A percentile compares a stretch with the other conserved stretches of the same genome.
Evolutionary conservation across 2,888 invertebrate genomes (phyloP).

Genomic region (Julus scanicus): DNA sequence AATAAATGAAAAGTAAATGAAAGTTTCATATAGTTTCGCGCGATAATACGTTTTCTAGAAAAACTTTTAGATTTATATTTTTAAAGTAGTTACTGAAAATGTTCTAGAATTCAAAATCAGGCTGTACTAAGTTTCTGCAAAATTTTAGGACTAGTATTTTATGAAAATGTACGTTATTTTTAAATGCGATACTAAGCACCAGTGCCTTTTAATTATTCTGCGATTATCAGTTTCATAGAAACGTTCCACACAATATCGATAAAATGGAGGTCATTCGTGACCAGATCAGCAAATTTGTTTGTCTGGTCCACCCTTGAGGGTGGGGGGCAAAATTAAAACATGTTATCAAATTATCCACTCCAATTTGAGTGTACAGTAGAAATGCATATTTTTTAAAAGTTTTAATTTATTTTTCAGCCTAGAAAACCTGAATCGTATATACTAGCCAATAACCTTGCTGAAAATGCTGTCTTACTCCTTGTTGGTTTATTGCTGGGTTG

Average conservation of each 20-base stretch:
- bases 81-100: too few species aligned
- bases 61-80: too few species aligned
- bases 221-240: neutral
- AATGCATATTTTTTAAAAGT: neutral
- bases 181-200: neutral
- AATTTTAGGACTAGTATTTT: neutral
- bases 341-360: conserved; percentile 20
- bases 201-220: neutral
- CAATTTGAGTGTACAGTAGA: neutral
- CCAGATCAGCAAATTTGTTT: neutral
- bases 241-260: neutral
- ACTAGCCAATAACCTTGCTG: neutral
- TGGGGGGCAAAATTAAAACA: neutral
- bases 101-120: too few species aligned
- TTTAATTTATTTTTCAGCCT: neutral
- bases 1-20: too few species aligned
- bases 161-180: neutral
- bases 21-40: too few species aligned
- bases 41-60: too few species aligned
- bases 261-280: conserved; percentile 33
- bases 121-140: too few species aligned
- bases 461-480: neutral
- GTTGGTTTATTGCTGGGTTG: neutral
- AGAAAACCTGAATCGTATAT: neutral
- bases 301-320: neutral